phyloP scores from a whole-genome alignment of 2,888 invertebrate species.

The Ochropleura plecta region DNA sequence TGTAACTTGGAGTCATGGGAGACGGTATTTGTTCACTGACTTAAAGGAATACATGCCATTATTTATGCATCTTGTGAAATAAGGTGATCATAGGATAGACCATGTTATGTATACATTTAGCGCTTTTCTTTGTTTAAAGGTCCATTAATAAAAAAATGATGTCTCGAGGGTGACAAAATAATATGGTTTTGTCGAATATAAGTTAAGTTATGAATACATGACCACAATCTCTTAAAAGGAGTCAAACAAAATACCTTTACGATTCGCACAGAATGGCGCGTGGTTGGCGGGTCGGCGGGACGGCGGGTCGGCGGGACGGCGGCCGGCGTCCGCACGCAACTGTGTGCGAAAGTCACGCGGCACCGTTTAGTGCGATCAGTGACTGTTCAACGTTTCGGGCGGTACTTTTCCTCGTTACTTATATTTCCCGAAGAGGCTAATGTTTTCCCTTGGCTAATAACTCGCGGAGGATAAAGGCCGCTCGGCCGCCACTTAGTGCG shows the following conservation, averaged over 20 bases:
- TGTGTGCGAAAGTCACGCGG: conserved; percentile 47
- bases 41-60: background rate
- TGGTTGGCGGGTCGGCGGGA: background rate
- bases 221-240: background rate
- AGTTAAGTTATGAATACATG: background rate
- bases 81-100: background rate
- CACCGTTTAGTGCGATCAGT: conserved; percentile 42
- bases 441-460: conserved; percentile 81
- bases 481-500: conserved; percentile 75
- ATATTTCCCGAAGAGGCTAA: conserved; percentile 76
- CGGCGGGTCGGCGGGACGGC: too few species aligned
- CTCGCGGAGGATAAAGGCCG: conserved; percentile 76
- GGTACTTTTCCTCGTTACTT: conserved; percentile 74
- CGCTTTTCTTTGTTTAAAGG: too few species aligned
- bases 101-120: too few species aligned
- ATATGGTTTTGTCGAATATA: too few species aligned
- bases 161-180: background rate
- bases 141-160: background rate
- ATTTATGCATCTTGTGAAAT: background rate
- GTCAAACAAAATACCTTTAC: background rate
- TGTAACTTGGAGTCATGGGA: background rate
- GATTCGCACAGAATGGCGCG: background rate
- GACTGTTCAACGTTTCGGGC: conserved; percentile 58
- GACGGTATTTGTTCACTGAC: background rate
- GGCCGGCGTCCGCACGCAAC: conserved; percentile 1